Conservation (phyloP, 1,140 invertebrate species). For the Ladona fulva region DNA sequence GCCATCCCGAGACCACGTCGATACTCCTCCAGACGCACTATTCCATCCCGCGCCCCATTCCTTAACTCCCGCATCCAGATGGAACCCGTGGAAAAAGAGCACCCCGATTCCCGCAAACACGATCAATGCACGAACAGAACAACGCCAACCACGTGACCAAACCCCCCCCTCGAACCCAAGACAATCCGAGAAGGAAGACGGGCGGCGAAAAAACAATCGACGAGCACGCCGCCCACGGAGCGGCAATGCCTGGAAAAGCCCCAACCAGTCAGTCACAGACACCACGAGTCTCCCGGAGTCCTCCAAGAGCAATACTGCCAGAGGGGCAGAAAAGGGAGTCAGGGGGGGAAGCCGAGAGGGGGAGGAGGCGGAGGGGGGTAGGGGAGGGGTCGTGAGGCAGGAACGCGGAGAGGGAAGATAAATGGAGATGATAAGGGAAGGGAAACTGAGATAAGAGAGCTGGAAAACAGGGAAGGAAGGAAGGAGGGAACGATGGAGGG, state of each 20-base stretch:
- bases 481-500: neutral
- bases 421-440: slow-evolving; percentile 5
- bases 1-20: neutral
- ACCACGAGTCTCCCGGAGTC: neutral
- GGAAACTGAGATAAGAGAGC: slow-evolving; percentile 3
- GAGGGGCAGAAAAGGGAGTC: neutral
- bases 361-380: neutral
- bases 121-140: neutral
- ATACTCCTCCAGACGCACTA: neutral
- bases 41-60: neutral
- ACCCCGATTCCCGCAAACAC: neutral
- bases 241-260: neutral
- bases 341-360: neutral
- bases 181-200: too few species aligned
- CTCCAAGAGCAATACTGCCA: slow-evolving; percentile 3
- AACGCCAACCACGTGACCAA: neutral
- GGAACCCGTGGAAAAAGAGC: neutral
- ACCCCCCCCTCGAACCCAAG: neutral
- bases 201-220: neutral
- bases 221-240: neutral
- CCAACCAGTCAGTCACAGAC: neutral
- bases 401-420: slow-evolving; percentile 6
- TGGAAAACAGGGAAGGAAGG: slow-evolving; percentile 7
- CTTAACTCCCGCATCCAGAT: neutral
- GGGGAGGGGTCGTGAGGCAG: slow-evolving; percentile 3